These are phyloP conservation scores for Lycocorax pyrrhopterus DNA, from an alignment of 2,113 vertebrate species.

Conservation along the genomic window DNA sequence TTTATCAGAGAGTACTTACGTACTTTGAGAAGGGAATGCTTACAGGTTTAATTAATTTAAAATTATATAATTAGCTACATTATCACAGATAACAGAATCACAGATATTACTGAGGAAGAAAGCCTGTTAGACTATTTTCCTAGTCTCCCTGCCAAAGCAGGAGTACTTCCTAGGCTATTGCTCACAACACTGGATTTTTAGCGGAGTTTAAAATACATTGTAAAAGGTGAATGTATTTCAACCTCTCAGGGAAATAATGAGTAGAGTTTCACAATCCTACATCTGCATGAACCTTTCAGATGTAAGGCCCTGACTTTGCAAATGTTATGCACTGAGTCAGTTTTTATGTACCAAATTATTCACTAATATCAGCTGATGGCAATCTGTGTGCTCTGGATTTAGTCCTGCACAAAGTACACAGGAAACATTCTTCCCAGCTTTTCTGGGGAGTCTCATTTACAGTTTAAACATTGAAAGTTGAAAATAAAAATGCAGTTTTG, in stretches of 20 bases:
- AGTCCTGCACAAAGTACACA: background rate
- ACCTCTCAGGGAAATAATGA: background rate
- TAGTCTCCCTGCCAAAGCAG: background rate
- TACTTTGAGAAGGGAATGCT: background rate
- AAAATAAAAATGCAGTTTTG: background rate
- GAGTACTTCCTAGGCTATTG: background rate
- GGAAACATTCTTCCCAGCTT: background rate
- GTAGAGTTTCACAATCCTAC: background rate
- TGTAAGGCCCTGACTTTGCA: background rate
- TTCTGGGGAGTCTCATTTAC: background rate
- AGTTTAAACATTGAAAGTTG: background rate
- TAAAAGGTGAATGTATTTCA: background rate
- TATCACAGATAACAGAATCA: slow-evolving; percentile 14
- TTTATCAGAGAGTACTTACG: background rate
- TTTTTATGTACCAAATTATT: background rate
- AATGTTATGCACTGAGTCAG: background rate
- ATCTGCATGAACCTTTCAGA: background rate
- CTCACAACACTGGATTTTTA: background rate
- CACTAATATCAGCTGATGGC: background rate
- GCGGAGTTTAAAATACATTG: background rate
- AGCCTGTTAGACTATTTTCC: background rate
- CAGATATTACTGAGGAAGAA: slow-evolving; percentile 19
- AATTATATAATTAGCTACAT: slow-evolving; percentile 18
- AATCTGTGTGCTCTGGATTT: background rate
- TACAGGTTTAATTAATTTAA: slow-evolving; percentile 43